A percentile compares a stretch with the other conserved stretches of the same genome.
These are phyloP conservation scores for Zosterops hypoxanthus DNA, from an alignment of 2,113 vertebrate species.

Conservation along the genomic window DNA sequence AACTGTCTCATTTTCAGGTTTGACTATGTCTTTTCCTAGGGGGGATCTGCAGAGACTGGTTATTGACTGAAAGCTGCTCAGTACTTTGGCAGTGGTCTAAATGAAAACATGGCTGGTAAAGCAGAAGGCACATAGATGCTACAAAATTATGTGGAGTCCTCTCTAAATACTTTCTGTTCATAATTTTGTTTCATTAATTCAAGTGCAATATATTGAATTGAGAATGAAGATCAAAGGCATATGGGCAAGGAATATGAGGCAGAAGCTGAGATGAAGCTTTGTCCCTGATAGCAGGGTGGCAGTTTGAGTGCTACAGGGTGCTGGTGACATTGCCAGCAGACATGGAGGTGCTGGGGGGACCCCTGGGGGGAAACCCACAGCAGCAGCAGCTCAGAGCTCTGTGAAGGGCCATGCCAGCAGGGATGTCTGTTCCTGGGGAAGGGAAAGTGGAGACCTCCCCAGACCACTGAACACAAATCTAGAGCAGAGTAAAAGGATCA, in stretches of 20 bases:
- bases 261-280: background rate
- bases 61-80: background rate
- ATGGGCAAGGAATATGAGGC: background rate
- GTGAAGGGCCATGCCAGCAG: background rate
- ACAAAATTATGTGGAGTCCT: background rate
- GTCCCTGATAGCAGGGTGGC: background rate
- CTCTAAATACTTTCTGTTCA: background rate
- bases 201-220: background rate
- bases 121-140: background rate
- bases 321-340: background rate
- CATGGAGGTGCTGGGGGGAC: rapidly evolving
- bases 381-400: background rate
- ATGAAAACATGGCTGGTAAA: background rate
- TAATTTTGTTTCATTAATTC: background rate
- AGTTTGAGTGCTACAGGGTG: background rate
- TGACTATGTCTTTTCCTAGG: background rate
- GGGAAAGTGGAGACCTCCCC: background rate
- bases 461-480: rapidly evolving
- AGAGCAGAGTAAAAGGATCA: background rate
- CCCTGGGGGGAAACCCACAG: background rate
- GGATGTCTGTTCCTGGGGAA: background rate
- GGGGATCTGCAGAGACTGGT: background rate
- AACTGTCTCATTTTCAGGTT: background rate
- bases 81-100: background rate
- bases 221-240: background rate